Percentiles rank a stretch among this genome's conserved stretches.
Conservation (phyloP, 2,888 invertebrate species). For the Ophion obscuratus region DNA sequence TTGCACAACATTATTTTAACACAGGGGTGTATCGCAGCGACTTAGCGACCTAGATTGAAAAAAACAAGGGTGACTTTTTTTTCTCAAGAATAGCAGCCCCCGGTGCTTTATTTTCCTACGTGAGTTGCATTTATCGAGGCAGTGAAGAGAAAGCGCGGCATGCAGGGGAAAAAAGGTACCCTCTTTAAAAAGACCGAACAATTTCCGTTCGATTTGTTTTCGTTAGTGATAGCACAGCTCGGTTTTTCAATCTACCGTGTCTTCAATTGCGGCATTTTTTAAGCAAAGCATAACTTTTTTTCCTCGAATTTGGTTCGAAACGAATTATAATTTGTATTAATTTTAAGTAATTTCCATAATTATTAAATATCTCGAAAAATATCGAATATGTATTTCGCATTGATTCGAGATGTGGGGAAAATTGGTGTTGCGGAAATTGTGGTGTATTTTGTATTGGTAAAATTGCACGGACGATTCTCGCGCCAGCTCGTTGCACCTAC, state of each 20-base stretch:
- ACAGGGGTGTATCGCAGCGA: slow-evolving; percentile 23
- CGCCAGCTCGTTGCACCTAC: slow-evolving; percentile 55
- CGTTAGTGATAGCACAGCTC: background rate
- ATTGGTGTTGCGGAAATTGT: too few species aligned
- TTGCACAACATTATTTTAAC: slow-evolving; percentile 55
- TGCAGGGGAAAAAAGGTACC: slow-evolving; percentile 12
- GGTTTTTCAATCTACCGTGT: background rate
- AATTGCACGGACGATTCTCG: slow-evolving; percentile 6
- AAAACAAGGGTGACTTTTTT: slow-evolving; percentile 65
- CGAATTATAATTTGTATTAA: too few species aligned
- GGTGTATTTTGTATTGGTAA: background rate
- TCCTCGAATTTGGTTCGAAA: background rate
- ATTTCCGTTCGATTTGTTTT: slow-evolving; percentile 7
- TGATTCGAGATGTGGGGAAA: too few species aligned
- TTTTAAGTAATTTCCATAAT: background rate
- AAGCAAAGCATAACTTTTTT: background rate
- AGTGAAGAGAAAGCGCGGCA: slow-evolving; percentile 20
- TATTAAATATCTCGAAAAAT: background rate
- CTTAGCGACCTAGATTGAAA: slow-evolving; percentile 52
- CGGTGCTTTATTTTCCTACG: slow-evolving; percentile 29
- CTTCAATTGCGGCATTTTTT: background rate
- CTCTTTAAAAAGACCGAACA: slow-evolving; percentile 9
- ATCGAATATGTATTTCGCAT: background rate
- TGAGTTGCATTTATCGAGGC: slow-evolving; percentile 24
- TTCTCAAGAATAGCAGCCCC: slow-evolving; percentile 22